phyloP scores from a whole-genome alignment of 2,888 invertebrate species.

The Drosophila recens region DNA sequence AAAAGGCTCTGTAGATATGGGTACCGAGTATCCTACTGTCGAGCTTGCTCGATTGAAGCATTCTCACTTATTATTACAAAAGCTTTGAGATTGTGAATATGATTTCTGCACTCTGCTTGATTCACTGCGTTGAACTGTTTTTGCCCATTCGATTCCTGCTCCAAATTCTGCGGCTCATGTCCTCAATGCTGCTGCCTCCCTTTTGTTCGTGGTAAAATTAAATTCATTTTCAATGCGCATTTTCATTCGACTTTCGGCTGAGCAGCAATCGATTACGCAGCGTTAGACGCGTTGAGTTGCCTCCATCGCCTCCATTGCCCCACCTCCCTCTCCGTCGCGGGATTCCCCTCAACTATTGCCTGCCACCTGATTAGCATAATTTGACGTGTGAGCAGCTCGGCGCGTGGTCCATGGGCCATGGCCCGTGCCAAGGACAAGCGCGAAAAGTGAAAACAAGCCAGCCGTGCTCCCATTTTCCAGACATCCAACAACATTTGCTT shows the following conservation, averaged over 20 bases:
- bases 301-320: too few species aligned
- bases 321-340: not conserved
- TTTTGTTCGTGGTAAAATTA: conserved; percentile 17
- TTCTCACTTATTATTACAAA: not conserved
- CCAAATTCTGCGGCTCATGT: conserved; percentile 10
- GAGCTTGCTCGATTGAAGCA: not conserved
- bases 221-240: conserved; percentile 58
- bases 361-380: conserved; percentile 73
- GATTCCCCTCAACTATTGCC: conserved; percentile 19
- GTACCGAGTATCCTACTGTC: not conserved
- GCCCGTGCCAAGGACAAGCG: conserved; percentile 53
- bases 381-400: conserved; percentile 65
- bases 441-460: conserved; percentile 47
- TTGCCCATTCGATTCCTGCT: not conserved
- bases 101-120: conserved; percentile 11
- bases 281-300: conserved; percentile 34
- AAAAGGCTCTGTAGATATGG: too few species aligned
- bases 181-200: conserved; percentile 7
- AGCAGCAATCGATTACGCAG: conserved; percentile 54
- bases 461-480: conserved; percentile 39
- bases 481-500: conserved; percentile 46
- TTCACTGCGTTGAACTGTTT: conserved; percentile 46
- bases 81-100: not conserved
- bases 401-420: conserved; percentile 37
- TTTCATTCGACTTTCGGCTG: conserved; percentile 37